Conservation (phyloP, 1,140 invertebrate species). For the Temnothorax longispinosus region DNA sequence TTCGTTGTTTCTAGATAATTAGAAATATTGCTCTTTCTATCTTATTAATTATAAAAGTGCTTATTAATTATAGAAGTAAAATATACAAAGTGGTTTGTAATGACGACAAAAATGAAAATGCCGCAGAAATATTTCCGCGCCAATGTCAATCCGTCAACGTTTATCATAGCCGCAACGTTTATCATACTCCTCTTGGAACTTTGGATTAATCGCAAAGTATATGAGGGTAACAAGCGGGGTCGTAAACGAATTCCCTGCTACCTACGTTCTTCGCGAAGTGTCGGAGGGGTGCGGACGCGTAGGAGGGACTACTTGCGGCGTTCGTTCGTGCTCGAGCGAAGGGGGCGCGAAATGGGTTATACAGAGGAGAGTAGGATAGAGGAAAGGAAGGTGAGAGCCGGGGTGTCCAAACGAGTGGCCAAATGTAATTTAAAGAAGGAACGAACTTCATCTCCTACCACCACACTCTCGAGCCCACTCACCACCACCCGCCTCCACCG, state of each 20-base stretch:
- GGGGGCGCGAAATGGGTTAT: constrained; percentile 40
- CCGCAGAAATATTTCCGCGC: neutral
- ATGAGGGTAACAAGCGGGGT: constrained; percentile 47
- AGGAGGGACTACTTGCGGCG: neutral
- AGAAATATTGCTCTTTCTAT: neutral
- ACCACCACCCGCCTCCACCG: constrained; percentile 30
- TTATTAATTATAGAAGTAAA: constrained; percentile 2
- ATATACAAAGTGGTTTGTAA: neutral
- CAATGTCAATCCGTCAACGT: neutral
- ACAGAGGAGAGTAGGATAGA: constrained; percentile 23
- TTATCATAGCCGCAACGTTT: neutral
- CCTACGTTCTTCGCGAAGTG: constrained; percentile 5
- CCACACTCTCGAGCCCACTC: constrained; percentile 65
- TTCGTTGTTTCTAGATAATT: neutral
- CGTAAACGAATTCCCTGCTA: constrained; percentile 71
- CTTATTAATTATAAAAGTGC: neutral
- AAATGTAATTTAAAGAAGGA: constrained; percentile 84
- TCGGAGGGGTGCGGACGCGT: neutral
- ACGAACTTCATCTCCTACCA: constrained; percentile 74
- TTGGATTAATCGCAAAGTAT: constrained; percentile 58
- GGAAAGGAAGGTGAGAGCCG: constrained; percentile 54
- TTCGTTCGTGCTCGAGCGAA: constrained; percentile 38
- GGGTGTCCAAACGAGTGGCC: constrained; percentile 80
- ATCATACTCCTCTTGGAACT: neutral
- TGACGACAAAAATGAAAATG: neutral